These are phyloP conservation scores for Linyphia triangularis DNA, from an alignment of 2,888 invertebrate species.

Conservation along the genomic window DNA sequence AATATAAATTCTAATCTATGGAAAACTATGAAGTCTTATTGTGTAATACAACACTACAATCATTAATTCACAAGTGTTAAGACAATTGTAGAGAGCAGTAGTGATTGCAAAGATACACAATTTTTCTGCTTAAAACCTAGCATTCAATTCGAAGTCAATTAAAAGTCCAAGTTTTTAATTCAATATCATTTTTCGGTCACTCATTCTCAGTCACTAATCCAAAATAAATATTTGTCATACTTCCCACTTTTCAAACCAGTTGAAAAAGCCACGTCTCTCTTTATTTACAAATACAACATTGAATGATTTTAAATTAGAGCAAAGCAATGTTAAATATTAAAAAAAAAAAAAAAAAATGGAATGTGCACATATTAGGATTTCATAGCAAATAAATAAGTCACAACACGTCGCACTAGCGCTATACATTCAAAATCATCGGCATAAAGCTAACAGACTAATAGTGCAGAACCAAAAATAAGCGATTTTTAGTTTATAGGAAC, in stretches of 20 bases:
- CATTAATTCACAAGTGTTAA: background rate
- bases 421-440: no score
- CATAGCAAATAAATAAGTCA: background rate
- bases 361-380: constrained; percentile 5
- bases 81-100: background rate
- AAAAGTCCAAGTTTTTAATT: background rate
- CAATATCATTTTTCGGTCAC: constrained; percentile 1
- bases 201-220: background rate
- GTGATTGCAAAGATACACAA: background rate
- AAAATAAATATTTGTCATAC: constrained; percentile 39
- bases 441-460: no score
- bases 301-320: background rate
- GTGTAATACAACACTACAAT: background rate
- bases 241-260: constrained; percentile 1
- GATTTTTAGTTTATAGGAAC: no score
- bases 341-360: constrained; percentile 42
- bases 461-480: background rate
- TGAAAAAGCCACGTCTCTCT: background rate
- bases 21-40: background rate
- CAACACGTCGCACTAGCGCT: background rate
- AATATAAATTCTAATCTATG: constrained; percentile 28
- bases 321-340: background rate
- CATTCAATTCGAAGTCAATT: background rate
- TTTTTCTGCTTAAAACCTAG: no score
- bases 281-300: constrained; percentile 12